phyloP scores from a whole-genome alignment of 2,113 vertebrate species.

The Engraulis encrasicolus region DNA sequence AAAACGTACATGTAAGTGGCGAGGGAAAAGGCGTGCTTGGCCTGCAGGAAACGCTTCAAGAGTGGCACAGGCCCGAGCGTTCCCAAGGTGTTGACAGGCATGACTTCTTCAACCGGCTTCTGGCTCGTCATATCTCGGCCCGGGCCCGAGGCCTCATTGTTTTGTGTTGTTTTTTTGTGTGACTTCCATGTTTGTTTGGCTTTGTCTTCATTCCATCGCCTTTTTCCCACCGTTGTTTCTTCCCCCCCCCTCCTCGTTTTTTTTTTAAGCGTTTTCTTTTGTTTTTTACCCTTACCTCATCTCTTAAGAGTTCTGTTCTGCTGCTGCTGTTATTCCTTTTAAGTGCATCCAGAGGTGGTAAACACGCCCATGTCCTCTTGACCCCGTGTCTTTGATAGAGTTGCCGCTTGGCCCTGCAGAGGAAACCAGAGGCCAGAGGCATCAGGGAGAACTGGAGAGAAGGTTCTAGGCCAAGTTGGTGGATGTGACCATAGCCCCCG shows the following conservation, averaged over 20 bases:
- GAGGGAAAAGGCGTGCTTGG: neutral
- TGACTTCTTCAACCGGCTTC: constrained; percentile 50
- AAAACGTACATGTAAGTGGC: constrained; percentile 24
- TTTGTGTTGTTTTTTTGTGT: constrained; percentile 27
- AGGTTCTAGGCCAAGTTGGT: constrained; percentile 18
- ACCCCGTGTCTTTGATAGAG: constrained; percentile 33
- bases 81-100: constrained; percentile 58
- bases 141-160: constrained; percentile 25
- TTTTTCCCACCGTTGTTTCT: constrained; percentile 21
- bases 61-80: neutral
- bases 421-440: neutral
- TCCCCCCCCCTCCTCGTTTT: neutral
- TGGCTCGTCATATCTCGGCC: constrained; percentile 34
- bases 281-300: constrained; percentile 5
- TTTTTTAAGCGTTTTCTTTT: neutral
- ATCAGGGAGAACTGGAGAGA: constrained; percentile 19
- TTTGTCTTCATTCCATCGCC: neutral
- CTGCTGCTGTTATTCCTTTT: constrained; percentile 22
- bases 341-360: constrained; percentile 39
- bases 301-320: constrained; percentile 6
- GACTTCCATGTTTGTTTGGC: neutral
- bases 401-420: neutral
- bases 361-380: constrained; percentile 36
- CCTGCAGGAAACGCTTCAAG: neutral
- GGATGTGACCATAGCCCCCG: constrained; percentile 31